Conservation (phyloP, 2,888 invertebrate species). For the Eudemis profundana region DNA sequence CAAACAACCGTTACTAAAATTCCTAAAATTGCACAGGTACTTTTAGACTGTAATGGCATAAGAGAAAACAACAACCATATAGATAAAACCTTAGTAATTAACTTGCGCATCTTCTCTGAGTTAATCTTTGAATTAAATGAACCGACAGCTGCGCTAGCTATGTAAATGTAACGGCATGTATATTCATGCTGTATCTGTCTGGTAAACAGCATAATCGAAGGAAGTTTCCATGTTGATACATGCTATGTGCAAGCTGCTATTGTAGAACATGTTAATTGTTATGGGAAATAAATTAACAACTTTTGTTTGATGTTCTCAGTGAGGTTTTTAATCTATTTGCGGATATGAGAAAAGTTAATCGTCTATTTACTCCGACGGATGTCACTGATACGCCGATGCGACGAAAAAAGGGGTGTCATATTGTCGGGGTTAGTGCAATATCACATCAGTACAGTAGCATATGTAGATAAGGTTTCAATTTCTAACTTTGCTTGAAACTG, state of each 20-base stretch:
- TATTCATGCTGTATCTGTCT: conserved; percentile 49
- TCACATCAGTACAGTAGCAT: too few relatives aligned
- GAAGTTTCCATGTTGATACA: conserved; percentile 55
- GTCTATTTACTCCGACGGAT: too few relatives aligned
- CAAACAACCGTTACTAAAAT: too few relatives aligned
- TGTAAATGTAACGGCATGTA: conserved; percentile 47
- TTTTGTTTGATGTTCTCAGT: too few relatives aligned
- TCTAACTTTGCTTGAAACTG: too few relatives aligned
- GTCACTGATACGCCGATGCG: too few relatives aligned
- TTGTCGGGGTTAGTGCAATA: too few relatives aligned
- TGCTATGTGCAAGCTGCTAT: not conserved
- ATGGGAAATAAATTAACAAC: not conserved
- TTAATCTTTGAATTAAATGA: conserved; percentile 37
- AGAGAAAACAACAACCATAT: not conserved
- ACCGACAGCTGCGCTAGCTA: conserved; percentile 32
- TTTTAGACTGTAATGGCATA: not conserved
- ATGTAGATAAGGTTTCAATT: too few relatives aligned
- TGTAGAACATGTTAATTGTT: not conserved
- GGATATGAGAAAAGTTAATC: too few relatives aligned
- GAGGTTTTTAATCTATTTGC: not conserved
- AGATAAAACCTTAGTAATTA: conserved; percentile 3
- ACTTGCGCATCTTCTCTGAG: conserved; percentile 7
- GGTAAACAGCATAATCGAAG: conserved; percentile 43
- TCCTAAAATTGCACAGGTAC: not conserved
- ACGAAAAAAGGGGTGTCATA: too few relatives aligned